Base-by-base conservation (phyloP, 1,140 invertebrate species). In the Drosophila navojoa region DNA sequence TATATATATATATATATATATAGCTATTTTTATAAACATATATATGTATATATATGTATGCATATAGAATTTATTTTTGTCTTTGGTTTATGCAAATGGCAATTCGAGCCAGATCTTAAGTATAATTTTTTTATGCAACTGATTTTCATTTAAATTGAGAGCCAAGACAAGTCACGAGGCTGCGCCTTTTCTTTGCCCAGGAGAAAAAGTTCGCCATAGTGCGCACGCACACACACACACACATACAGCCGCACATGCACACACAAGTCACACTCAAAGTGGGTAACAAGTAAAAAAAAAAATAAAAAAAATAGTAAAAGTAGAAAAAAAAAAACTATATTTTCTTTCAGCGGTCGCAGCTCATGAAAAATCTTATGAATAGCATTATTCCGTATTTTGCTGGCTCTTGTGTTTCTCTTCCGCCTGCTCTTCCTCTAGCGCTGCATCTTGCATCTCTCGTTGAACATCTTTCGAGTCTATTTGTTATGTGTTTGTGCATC, bases 131-230 rank as follows among this genome's bases (percentile, higher is more conserved):
- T 69, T 52, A 50, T 19, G 71, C 71, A 62, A 68, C 80, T 79
- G 80, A 82, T 82, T 82, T 84, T 82, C 71, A 84, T 82, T 82
- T 84, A 79, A 82, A 82, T 82, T 81, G 71, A 81, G 61, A 71
- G 67, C 40, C 55, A 58, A 52, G 77, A 27, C 64, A 57, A 58
- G 63, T 54, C 55, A 72, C 40, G 25, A 71, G 61, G 61, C 35
- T 64, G 45, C 45, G 60, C 44, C 54, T 71, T 76, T 76, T 71
- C 44, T 71, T 76, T 55, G 57, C 67, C 71, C 19, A 49, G 15
- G 40, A 59, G 71, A 9, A 29, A 67, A 79, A 79, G 59, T 81
- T 81, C 63, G 72, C 67, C 57, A 35, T 42, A 54, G 40, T 47
- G 42, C 38, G 38, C 49, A 59, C 57, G 32, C 25, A 19, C 57